phyloP scores from a whole-genome alignment of 2,888 invertebrate species.

The Blastobasis lacticolella region DNA sequence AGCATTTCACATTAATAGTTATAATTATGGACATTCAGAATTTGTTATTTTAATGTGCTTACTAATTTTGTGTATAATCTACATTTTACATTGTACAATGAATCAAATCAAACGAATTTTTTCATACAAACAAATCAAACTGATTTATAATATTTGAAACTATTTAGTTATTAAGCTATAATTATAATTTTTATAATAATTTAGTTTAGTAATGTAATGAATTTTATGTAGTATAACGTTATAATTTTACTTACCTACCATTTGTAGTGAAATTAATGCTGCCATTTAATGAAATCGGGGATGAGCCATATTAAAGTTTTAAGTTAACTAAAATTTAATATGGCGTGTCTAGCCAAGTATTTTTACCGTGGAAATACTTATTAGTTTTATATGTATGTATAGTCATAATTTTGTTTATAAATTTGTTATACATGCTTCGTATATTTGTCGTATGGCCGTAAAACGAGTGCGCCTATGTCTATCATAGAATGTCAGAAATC shows the following conservation, averaged over 20 bases:
- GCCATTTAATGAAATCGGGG: too few relatives aligned
- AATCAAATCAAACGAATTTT: slow-evolving; percentile 41
- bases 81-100: slow-evolving; percentile 32
- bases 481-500: too few relatives aligned
- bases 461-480: too few relatives aligned
- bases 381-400: slow-evolving; percentile 16
- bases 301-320: too few relatives aligned
- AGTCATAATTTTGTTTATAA: slow-evolving; percentile 25
- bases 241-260: too few relatives aligned
- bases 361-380: slow-evolving; percentile 30
- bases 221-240: background rate
- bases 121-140: slow-evolving; percentile 19
- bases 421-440: background rate
- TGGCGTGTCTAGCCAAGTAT: slow-evolving; percentile 19
- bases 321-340: background rate
- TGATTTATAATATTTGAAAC: slow-evolving; percentile 28
- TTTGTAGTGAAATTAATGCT: too few relatives aligned
- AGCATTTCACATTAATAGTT: too few relatives aligned
- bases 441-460: too few relatives aligned
- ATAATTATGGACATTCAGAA: too few relatives aligned
- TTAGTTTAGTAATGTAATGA: slow-evolving; percentile 8
- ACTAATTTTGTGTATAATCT: background rate
- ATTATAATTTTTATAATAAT: slow-evolving; percentile 14
- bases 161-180: slow-evolving; percentile 34
- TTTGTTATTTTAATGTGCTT: background rate